These are phyloP conservation scores for Pollenia griseotomentosa DNA, from an alignment of 2,888 invertebrate genomes.

Conservation along the genomic window DNA sequence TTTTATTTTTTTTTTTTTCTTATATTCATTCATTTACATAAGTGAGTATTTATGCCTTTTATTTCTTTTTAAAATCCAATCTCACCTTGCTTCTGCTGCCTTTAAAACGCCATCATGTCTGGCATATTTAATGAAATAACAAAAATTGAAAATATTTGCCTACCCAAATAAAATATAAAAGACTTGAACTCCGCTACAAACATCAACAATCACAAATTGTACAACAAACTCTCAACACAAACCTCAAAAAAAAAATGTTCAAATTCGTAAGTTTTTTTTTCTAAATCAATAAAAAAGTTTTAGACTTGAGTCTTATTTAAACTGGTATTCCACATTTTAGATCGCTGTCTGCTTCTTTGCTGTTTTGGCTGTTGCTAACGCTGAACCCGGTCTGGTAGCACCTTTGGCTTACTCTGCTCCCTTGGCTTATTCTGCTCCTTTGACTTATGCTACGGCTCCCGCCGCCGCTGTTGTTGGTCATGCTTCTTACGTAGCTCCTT, in stretches of 20 bases:
- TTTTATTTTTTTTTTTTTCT: too few relatives aligned
- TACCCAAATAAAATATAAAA: slow-evolving; percentile 44
- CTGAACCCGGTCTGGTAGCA: slow-evolving; percentile 74
- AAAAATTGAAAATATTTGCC: neutral
- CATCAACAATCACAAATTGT: slow-evolving; percentile 49
- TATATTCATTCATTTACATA: too few relatives aligned
- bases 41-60: neutral
- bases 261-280: slow-evolving; percentile 78
- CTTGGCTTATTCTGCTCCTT: slow-evolving; percentile 78
- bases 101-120: slow-evolving; percentile 23
- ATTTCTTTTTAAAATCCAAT: neutral
- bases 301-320: neutral
- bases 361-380: slow-evolving; percentile 76
- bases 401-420: slow-evolving; percentile 68
- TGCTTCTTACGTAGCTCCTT: slow-evolving; percentile 80
- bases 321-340: slow-evolving; percentile 63
- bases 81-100: slow-evolving; percentile 2
- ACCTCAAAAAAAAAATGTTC: slow-evolving; percentile 77
- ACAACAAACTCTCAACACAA: slow-evolving; percentile 29
- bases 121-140: slow-evolving; percentile 46
- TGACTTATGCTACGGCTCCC: slow-evolving; percentile 76
- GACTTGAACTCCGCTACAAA: neutral
- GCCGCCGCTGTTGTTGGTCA: slow-evolving; percentile 76
- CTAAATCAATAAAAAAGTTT: neutral
- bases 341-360: slow-evolving; percentile 79